These are phyloP conservation scores for Agelas oroides DNA, from an alignment of 37 sponge, comb jelly and placozoan genomes.

Conservation along the genomic window DNA sequence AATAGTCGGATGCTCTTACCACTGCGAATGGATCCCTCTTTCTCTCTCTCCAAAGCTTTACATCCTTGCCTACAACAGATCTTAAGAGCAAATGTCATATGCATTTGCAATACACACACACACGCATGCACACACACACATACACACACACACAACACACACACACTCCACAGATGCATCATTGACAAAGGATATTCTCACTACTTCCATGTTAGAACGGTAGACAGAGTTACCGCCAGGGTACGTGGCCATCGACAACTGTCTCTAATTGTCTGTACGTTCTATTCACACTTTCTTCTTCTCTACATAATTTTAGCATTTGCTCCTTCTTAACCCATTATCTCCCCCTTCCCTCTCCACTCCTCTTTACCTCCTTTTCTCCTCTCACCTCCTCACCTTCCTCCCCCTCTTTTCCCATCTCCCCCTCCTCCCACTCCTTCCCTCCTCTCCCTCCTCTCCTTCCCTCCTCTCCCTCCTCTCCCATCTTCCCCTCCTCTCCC, in stretches of 20 bases:
- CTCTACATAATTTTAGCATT: no score
- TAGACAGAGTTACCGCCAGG: conserved; percentile 22
- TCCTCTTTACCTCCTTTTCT: neutral
- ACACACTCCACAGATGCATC: neutral
- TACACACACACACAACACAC: no score
- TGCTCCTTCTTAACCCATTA: no score
- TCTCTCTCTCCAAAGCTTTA: no score
- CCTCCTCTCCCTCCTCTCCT: neutral
- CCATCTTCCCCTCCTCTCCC: neutral
- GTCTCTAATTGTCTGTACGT: no score
- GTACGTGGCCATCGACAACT: neutral
- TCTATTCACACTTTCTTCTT: neutral
- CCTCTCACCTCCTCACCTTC: no score
- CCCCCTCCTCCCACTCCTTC: neutral
- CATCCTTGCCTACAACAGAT: no score
- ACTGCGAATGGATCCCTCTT: no score
- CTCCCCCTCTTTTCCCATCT: no score
- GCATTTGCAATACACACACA: no score
- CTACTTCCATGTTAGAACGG: neutral
- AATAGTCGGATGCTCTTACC: no score
- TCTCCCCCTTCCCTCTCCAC: neutral
- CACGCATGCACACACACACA: neutral
- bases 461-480: neutral
- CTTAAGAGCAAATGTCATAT: no score
- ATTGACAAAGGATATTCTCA: neutral